These are phyloP conservation scores for Neoascia interrupta DNA, from an alignment of 2,888 invertebrate species.

Conservation along the genomic window DNA sequence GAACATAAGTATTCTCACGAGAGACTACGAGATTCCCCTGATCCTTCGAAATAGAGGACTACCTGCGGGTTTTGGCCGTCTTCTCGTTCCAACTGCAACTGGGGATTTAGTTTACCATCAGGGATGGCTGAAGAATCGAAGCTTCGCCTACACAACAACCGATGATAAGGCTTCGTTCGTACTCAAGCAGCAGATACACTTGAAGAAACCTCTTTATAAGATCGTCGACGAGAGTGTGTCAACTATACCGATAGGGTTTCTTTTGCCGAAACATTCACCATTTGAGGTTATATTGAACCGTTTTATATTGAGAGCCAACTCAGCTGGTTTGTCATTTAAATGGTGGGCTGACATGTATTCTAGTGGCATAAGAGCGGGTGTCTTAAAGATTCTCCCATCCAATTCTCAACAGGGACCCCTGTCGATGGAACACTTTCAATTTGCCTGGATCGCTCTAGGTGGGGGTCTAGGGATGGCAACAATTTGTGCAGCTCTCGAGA, in stretches of 20 bases:
- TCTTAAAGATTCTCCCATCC: slow-evolving; percentile 48
- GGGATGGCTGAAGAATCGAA: slow-evolving; percentile 25
- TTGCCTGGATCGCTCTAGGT: slow-evolving; percentile 71
- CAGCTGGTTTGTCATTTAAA: slow-evolving; percentile 71
- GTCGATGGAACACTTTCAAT: slow-evolving; percentile 71
- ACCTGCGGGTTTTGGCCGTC: slow-evolving; percentile 60
- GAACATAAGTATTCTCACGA: slow-evolving; percentile 65
- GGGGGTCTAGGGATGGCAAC: slow-evolving; percentile 53
- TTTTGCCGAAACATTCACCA: slow-evolving; percentile 72
- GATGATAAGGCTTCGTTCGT: slow-evolving; percentile 71
- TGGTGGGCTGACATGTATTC: slow-evolving; percentile 69
- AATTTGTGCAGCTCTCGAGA: slow-evolving; percentile 61
- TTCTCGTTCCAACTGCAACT: slow-evolving; percentile 63
- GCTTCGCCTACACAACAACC: slow-evolving; percentile 65
- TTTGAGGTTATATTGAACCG: slow-evolving; percentile 71
- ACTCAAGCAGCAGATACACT: slow-evolving; percentile 71
- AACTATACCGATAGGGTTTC: slow-evolving; percentile 71
- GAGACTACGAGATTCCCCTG: slow-evolving; percentile 71
- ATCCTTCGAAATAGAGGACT: slow-evolving; percentile 70
- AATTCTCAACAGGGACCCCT: slow-evolving; percentile 51
- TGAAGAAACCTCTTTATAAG: slow-evolving; percentile 69
- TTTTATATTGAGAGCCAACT: slow-evolving; percentile 69
- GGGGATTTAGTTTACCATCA: slow-evolving; percentile 31
- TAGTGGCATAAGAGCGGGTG: slow-evolving; percentile 68
- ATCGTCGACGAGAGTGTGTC: slow-evolving; percentile 70